Evolutionary conservation across 2,113 vertebrate genomes (phyloP).

Genomic region (Platanista minor): DNA sequence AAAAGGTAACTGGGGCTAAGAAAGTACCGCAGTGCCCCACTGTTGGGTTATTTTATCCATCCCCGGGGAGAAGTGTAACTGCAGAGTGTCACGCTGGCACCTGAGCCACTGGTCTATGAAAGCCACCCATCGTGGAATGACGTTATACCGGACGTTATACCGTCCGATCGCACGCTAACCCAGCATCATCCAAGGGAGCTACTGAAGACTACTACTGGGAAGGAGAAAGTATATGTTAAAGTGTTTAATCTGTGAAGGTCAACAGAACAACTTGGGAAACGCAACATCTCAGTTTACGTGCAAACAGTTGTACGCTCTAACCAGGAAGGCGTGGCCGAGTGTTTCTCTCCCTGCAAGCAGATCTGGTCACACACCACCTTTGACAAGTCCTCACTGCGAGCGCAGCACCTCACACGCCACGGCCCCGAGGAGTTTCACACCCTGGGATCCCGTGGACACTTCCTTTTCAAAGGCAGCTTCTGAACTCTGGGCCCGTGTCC

Average conservation of each 20-base stretch:
- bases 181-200: accelerated
- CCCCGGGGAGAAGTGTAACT: too few relatives aligned
- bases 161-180: accelerated
- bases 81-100: background rate
- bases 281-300: background rate
- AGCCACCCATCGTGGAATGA: too few relatives aligned
- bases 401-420: accelerated
- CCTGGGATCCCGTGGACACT: too few relatives aligned
- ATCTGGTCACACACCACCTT: background rate
- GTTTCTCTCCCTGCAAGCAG: background rate
- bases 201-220: accelerated
- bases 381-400: accelerated
- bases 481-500: background rate
- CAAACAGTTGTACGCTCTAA: background rate
- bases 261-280: background rate
- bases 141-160: accelerated
- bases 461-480: background rate
- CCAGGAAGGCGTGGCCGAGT: background rate
- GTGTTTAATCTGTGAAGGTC: background rate
- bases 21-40: background rate
- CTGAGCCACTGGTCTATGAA: background rate
- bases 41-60: background rate
- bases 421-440: background rate
- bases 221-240: accelerated
- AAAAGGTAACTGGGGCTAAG: background rate